Percentiles rank a stretch among this genome's conserved stretches.
phyloP scores from a whole-genome alignment of 1,140 invertebrate genomes.

The Euglossa dilemma region DNA sequence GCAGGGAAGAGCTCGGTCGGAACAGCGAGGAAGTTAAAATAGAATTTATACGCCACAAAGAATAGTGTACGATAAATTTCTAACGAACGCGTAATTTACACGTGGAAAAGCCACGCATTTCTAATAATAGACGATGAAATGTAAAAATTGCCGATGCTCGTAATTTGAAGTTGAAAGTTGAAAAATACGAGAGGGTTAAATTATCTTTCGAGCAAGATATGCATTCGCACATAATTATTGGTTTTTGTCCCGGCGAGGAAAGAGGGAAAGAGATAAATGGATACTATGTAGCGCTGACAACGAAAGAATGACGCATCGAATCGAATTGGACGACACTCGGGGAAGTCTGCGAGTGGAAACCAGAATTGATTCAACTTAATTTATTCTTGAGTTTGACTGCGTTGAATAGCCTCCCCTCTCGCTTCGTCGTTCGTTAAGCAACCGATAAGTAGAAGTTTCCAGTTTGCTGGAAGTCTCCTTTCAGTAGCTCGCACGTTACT shows the following conservation, averaged over 20 bases:
- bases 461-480: slow-evolving; percentile 55
- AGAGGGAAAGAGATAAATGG: neutral
- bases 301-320: no score
- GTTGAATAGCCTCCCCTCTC: slow-evolving; percentile 59
- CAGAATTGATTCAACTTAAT: slow-evolving; percentile 67
- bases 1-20: no score
- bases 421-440: slow-evolving; percentile 62
- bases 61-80: no score
- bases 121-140: no score
- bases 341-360: slow-evolving; percentile 17
- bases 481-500: slow-evolving; percentile 47
- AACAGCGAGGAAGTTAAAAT: no score
- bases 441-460: slow-evolving; percentile 60
- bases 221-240: slow-evolving; percentile 12
- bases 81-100: no score
- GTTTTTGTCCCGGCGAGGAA: neutral
- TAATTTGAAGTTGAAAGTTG: neutral
- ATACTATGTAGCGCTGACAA: no score
- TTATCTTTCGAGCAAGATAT: neutral
- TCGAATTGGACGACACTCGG: slow-evolving; percentile 18
- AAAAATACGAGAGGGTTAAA: no score
- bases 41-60: no score
- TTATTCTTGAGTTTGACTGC: slow-evolving; percentile 61
- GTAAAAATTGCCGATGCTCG: neutral
- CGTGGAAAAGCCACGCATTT: no score